These are phyloP conservation scores for Hippocampus kuda DNA, from an alignment of 2,797 vertebrate species.

Conservation along the genomic window DNA sequence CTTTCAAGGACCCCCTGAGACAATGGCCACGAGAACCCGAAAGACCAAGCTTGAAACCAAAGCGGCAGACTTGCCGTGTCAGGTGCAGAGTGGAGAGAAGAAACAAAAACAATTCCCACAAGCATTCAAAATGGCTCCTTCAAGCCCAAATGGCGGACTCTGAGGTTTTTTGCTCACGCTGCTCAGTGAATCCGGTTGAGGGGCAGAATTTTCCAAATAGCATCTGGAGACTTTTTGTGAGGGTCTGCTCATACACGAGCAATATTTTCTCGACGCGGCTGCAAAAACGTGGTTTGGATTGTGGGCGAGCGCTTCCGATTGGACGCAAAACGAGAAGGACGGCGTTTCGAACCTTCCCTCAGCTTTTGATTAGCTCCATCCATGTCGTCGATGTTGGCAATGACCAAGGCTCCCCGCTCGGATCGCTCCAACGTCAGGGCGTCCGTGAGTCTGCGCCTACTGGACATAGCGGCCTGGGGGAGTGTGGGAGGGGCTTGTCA, in stretches of 20 bases:
- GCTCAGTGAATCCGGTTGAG: too few relatives aligned
- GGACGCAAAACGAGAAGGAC: neutral
- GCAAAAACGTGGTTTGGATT: too few relatives aligned
- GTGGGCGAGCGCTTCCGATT: too few relatives aligned
- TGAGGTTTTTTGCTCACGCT: too few relatives aligned
- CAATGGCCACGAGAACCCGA: neutral
- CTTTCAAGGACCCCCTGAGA: neutral
- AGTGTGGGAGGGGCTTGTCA: too few relatives aligned
- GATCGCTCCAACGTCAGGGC: conserved; percentile 56
- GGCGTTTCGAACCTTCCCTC: conserved; percentile 50
- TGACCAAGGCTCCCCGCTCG: conserved; percentile 41
- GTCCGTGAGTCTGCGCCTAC: conserved; percentile 61
- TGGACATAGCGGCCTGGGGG: conserved; percentile 44
- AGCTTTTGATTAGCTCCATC: conserved; percentile 35
- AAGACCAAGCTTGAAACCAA: too few relatives aligned
- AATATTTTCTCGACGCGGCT: too few relatives aligned
- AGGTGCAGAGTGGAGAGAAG: neutral
- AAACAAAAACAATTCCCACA: too few relatives aligned
- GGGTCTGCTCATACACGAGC: neutral
- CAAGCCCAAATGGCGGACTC: too few relatives aligned
- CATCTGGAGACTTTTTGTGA: too few relatives aligned
- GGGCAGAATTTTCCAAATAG: too few relatives aligned
- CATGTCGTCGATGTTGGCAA: conserved; percentile 41
- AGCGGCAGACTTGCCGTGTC: neutral
- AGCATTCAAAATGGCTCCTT: too few relatives aligned